A percentile compares a stretch with the other conserved stretches of the same genome.
Evolutionary conservation across 2,113 vertebrate genomes (phyloP).

Genomic region (Scytalopus superciliaris): DNA sequence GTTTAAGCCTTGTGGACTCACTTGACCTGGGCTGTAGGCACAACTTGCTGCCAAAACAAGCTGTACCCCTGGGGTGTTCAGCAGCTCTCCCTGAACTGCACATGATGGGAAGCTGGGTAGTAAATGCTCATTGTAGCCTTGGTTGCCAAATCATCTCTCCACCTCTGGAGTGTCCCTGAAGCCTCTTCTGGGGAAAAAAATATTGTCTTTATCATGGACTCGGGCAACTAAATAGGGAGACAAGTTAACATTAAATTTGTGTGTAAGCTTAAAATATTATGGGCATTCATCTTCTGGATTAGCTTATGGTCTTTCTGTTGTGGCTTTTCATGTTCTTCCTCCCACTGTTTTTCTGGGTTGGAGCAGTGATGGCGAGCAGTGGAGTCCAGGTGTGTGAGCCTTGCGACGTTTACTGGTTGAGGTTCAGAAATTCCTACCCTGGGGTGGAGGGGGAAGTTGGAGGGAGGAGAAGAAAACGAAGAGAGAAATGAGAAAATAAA

Average conservation of each 20-base stretch:
- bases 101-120: neutral
- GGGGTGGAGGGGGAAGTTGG: conserved; percentile 55
- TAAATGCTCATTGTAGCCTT: neutral
- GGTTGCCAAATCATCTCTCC: neutral
- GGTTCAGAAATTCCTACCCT: conserved; percentile 74
- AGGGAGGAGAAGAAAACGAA: conserved; percentile 63
- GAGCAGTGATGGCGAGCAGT: neutral
- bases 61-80: neutral
- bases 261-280: neutral
- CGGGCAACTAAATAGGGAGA: neutral
- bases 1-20: neutral
- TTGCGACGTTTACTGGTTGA: conserved; percentile 47
- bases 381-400: conserved; percentile 66
- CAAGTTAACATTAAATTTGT: neutral
- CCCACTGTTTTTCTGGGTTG: neutral
- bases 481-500: conserved; percentile 59
- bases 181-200: neutral
- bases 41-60: neutral
- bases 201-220: neutral
- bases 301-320: neutral
- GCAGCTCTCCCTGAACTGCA: neutral
- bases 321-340: neutral
- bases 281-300: neutral
- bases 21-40: neutral
- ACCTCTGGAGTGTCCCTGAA: neutral